Evolutionary conservation across 2,888 invertebrate species (phyloP).

Genomic region (Xiphydria camelus): DNA sequence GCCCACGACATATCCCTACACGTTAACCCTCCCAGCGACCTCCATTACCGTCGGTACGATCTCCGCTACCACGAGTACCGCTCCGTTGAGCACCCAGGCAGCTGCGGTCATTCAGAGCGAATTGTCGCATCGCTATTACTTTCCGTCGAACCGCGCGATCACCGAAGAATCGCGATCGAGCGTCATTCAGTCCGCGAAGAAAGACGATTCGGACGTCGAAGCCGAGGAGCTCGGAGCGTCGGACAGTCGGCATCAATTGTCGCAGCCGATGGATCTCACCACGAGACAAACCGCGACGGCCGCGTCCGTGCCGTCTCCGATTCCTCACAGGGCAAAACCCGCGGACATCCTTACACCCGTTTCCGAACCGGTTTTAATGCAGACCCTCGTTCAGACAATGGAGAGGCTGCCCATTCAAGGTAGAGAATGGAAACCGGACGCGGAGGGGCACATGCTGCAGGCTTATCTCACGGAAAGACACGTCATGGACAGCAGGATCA

Average conservation of each 20-base stretch:
- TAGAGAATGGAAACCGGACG: constrained; percentile 59
- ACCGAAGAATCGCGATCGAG: constrained; percentile 29
- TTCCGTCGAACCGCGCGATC: constrained; percentile 46
- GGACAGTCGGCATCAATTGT: constrained; percentile 24
- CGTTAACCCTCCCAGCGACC: constrained; percentile 32
- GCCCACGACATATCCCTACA: constrained; percentile 73
- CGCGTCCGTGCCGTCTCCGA: constrained; percentile 24
- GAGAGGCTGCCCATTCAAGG: constrained; percentile 65
- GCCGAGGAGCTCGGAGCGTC: constrained; percentile 26
- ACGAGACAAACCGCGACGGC: constrained; percentile 35
- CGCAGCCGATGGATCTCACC: constrained; percentile 59
- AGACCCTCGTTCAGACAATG: constrained; percentile 67
- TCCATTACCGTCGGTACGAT: constrained; percentile 31
- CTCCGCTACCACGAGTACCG: constrained; percentile 14
- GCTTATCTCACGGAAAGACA: constrained; percentile 75
- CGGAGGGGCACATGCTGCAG: constrained; percentile 70
- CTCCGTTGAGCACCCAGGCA: constrained; percentile 25
- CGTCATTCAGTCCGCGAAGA: constrained; percentile 37
- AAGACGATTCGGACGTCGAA: constrained; percentile 37
- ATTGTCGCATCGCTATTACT: constrained; percentile 51
- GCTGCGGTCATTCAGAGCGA: constrained; percentile 44
- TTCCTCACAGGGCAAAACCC: constrained; percentile 37
- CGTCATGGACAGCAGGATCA: constrained; percentile 71
- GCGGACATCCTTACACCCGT: constrained; percentile 65
- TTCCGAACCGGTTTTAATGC: constrained; percentile 66